Evolutionary conservation across 92 coral and sea anemone species (phyloP).

Genomic region (Chrysogorgia sp.): DNA sequence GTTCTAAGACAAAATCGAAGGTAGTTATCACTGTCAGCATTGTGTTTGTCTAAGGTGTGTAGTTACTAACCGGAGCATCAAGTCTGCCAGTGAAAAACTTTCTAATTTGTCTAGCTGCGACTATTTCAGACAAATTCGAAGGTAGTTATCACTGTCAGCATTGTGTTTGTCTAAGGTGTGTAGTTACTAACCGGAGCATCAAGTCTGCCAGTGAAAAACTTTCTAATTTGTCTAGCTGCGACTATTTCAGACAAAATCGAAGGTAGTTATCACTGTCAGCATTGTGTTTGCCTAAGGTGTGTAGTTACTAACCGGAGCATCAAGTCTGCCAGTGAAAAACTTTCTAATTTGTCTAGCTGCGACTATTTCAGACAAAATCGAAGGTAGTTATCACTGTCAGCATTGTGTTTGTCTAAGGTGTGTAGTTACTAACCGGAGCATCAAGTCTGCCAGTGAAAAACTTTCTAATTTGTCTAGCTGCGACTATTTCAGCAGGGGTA

Average conservation of each 20-base stretch:
- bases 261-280: neutral
- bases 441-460: slow-evolving; percentile 95
- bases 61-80: slow-evolving; percentile 76
- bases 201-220: slow-evolving; percentile 89
- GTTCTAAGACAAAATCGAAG: too few species aligned
- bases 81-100: slow-evolving; percentile 93
- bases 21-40: neutral
- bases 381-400: neutral
- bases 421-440: slow-evolving; percentile 68
- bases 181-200: slow-evolving; percentile 76
- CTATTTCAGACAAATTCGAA: too few species aligned
- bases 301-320: slow-evolving; percentile 72
- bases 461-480: slow-evolving; percentile 81
- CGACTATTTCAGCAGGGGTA: slow-evolving; percentile 86
- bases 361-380: too few species aligned
- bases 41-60: neutral
- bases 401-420: neutral
- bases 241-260: too few species aligned
- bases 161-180: neutral
- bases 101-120: slow-evolving; percentile 77
- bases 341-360: slow-evolving; percentile 81
- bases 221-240: slow-evolving; percentile 80
- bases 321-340: slow-evolving; percentile 92
- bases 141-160: neutral
- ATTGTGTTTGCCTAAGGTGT: neutral